These are phyloP conservation scores for Percopsis omiscomaycus DNA, from an alignment of 2,797 vertebrate species.

Conservation along the genomic window DNA sequence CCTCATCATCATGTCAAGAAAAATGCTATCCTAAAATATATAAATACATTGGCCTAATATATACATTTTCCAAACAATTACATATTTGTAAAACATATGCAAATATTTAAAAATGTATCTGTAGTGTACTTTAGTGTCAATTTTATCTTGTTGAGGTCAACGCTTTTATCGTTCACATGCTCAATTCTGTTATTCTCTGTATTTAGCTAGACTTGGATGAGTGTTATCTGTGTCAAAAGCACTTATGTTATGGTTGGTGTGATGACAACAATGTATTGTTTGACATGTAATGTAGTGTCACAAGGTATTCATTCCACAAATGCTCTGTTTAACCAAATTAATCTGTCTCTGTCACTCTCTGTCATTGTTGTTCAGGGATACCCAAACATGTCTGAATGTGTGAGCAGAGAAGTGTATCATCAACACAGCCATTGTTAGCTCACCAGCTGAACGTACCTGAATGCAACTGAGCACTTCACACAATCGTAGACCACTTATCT, in stretches of 20 bases:
- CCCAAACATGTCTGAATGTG: conserved; percentile 11
- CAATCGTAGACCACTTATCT: conserved; percentile 46
- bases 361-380: no score
- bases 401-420: neutral
- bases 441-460: neutral
- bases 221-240: neutral
- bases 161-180: neutral
- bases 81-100: no score
- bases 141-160: neutral
- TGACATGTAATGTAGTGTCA: neutral
- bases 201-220: neutral
- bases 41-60: no score
- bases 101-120: no score
- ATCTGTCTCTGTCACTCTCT: neutral
- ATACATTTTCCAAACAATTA: no score
- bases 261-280: conserved; percentile 5
- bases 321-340: no score
- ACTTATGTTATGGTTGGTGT: conserved; percentile 4
- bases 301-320: neutral
- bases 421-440: neutral
- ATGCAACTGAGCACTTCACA: conserved; percentile 13
- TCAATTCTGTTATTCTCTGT: conserved; percentile 1
- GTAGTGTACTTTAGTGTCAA: no score
- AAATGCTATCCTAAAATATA: no score
- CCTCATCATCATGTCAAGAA: no score